A percentile compares a stretch with the other conserved stretches of the same genome.
phyloP scores from a whole-genome alignment of 2,888 invertebrate genomes.

The Eupithecia centaureata region DNA sequence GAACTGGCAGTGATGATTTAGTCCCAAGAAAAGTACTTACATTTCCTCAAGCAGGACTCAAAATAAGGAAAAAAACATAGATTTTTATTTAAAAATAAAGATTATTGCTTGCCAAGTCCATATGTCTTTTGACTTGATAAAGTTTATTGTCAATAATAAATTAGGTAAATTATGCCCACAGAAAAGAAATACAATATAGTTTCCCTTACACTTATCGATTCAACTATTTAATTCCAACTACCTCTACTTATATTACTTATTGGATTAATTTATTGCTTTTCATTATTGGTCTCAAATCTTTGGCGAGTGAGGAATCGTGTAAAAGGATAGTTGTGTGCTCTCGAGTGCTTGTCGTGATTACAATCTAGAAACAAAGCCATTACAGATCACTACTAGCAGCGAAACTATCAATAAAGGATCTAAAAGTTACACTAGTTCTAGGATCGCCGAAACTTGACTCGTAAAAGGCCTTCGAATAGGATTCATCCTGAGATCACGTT shows the following conservation, averaged over 20 bases:
- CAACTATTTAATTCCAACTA: conserved; percentile 58
- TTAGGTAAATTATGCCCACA: conserved; percentile 17
- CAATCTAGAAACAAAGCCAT: conserved; percentile 69
- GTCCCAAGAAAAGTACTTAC: conserved; percentile 1
- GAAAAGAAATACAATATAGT: conserved; percentile 37
- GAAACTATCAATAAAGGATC: conserved; percentile 71
- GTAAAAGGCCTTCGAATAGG: conserved; percentile 77
- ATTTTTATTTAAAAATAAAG: not conserved
- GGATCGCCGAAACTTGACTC: conserved; percentile 72
- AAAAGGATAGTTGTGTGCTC: conserved; percentile 71
- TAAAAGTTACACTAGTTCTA: conserved; percentile 60
- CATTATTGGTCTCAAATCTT: conserved; percentile 77
- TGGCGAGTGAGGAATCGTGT: conserved; percentile 75
- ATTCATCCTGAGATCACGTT: conserved; percentile 82
- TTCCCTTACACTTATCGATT: conserved; percentile 52
- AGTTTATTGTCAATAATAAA: conserved; percentile 48
- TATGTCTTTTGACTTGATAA: conserved; percentile 77
- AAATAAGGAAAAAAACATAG: not conserved
- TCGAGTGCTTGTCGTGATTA: conserved; percentile 70
- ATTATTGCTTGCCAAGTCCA: not conserved
- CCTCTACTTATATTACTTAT: conserved; percentile 65
- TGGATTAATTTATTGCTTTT: conserved; percentile 72
- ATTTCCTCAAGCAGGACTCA: not conserved
- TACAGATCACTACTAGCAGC: conserved; percentile 74
- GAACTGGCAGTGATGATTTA: conserved; percentile 39